Conservation (phyloP, 2,797 vertebrate genomes). For the Siniperca obscura region DNA sequence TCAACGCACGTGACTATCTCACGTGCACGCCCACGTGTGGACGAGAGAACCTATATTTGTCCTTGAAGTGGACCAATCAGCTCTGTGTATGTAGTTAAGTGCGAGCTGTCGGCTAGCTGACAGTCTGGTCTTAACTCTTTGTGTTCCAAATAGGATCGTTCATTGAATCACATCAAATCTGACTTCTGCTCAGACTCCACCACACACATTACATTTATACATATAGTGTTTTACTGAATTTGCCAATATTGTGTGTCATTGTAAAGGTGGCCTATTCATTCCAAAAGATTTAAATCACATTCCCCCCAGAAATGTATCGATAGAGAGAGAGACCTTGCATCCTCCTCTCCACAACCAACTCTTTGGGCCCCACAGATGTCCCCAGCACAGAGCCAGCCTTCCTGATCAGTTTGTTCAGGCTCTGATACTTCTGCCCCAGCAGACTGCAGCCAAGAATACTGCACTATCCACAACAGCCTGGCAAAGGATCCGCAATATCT, state of each 20-base stretch:
- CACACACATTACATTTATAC: not conserved
- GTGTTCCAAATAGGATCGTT: not conserved
- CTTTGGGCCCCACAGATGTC: too few relatives aligned
- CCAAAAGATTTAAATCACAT: too few relatives aligned
- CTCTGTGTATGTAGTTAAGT: not conserved
- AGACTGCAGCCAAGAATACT: not conserved
- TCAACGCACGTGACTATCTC: constrained; percentile 44
- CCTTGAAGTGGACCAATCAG: not conserved
- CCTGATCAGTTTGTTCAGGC: too few relatives aligned
- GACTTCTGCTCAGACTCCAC: not conserved
- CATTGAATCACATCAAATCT: not conserved
- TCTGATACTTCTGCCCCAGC: too few relatives aligned
- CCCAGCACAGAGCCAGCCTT: too few relatives aligned
- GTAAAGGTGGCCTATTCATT: too few relatives aligned
- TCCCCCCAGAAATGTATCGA: too few relatives aligned
- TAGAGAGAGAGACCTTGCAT: too few relatives aligned
- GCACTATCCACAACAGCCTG: not conserved
- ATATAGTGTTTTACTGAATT: not conserved
- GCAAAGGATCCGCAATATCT: not conserved
- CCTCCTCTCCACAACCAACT: too few relatives aligned
- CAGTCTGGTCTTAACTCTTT: not conserved
- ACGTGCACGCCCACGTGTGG: constrained; percentile 62
- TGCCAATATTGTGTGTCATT: too few relatives aligned
- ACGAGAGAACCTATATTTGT: constrained; percentile 50
- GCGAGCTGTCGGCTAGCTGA: not conserved